These are phyloP conservation scores for Labeo calbasu DNA, from an alignment of 2,797 vertebrate species.

Conservation along the genomic window DNA sequence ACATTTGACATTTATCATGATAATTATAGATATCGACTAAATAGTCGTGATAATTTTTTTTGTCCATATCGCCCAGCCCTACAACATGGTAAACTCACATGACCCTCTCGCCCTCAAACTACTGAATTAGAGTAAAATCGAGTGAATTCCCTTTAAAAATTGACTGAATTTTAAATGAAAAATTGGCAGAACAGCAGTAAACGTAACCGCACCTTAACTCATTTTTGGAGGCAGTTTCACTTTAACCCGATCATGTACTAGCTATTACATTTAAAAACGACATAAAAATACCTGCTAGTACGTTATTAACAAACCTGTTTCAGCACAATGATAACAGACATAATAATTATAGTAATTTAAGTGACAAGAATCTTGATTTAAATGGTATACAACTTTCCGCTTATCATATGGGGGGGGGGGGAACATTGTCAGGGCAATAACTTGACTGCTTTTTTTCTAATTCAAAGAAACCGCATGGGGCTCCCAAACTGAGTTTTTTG, in stretches of 20 bases:
- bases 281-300: neutral
- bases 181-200: neutral
- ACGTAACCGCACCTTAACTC: neutral
- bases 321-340: neutral
- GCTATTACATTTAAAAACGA: neutral
- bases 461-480: neutral
- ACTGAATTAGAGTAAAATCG: no score
- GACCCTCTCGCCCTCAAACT: neutral
- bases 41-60: no score
- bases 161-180: neutral
- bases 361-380: neutral
- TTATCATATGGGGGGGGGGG: neutral
- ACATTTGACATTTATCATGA: no score
- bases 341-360: neutral
- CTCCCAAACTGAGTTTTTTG: neutral
- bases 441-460: neutral
- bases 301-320: constrained; percentile 1
- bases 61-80: no score
- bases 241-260: neutral
- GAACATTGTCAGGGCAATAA: neutral
- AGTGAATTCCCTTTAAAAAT: neutral
- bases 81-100: neutral
- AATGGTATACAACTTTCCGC: neutral
- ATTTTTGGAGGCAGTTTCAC: no score
- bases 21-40: no score